Conservation (phyloP, 2,113 vertebrate genomes). For the Pardalotus punctatus region DNA sequence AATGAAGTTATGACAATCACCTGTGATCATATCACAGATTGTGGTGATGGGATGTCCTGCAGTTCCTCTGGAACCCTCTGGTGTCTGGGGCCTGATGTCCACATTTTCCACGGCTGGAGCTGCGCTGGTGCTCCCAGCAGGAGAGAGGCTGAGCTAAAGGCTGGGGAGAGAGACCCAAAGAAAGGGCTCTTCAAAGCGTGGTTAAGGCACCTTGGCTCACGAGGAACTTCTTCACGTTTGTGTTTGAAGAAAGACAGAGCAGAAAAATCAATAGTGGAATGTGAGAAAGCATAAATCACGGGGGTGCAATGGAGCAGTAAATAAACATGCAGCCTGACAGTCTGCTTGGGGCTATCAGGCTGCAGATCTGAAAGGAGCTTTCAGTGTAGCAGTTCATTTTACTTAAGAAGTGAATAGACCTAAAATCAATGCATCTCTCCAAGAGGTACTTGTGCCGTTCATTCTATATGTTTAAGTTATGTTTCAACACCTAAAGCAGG, state of each 20-base stretch:
- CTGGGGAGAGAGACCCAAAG: not conserved
- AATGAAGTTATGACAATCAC: not conserved
- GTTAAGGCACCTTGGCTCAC: not conserved
- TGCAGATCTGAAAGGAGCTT: not conserved
- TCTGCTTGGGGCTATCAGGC: not conserved
- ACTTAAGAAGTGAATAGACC: not conserved
- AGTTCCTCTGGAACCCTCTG: not conserved
- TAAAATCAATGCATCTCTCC: not conserved
- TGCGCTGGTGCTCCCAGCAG: fast-evolving
- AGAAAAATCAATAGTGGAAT: not conserved
- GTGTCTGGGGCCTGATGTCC: not conserved
- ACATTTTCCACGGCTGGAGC: not conserved
- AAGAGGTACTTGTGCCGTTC: not conserved
- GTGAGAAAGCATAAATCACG: not conserved
- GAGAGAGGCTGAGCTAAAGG: not conserved
- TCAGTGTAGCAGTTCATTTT: not conserved
- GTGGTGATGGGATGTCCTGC: not conserved
- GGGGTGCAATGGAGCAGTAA: not conserved
- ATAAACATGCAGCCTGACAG: not conserved
- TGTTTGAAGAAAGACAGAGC: not conserved
- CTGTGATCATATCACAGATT: not conserved
- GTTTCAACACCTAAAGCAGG: not conserved
- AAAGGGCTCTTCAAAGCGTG: not conserved
- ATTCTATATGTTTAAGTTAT: not conserved
- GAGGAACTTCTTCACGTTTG: not conserved